These are phyloP conservation scores for Pituophis catenifer DNA, from an alignment of 2,113 vertebrate genomes.

Conservation along the genomic window DNA sequence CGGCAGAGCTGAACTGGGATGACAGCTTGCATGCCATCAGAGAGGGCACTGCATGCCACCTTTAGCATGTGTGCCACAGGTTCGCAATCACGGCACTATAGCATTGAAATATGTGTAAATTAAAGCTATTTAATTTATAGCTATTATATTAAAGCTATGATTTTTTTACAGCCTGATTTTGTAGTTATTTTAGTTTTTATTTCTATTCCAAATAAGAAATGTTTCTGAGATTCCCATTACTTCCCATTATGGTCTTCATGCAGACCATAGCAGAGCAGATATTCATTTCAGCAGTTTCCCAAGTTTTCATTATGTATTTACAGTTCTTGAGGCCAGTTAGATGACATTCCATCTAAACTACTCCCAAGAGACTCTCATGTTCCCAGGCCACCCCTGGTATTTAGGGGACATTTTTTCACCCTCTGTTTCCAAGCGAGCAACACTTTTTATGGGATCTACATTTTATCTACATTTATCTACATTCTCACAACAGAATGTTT, in stretches of 20 bases:
- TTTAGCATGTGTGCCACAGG: no score
- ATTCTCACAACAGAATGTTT: slow-evolving; percentile 30
- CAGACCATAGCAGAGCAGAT: slow-evolving; percentile 21
- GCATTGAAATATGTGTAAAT: slow-evolving; percentile 12
- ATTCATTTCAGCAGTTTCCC: slow-evolving; percentile 46
- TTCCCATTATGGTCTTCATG: slow-evolving; percentile 52
- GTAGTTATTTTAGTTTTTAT: slow-evolving; percentile 55
- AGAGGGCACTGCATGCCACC: no score
- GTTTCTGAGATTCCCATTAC: slow-evolving; percentile 48
- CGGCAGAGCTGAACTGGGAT: no score
- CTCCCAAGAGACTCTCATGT: slow-evolving; percentile 37
- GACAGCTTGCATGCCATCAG: no score
- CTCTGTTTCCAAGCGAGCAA: slow-evolving; percentile 33
- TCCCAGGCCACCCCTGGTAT: slow-evolving; percentile 50
- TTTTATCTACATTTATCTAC: slow-evolving; percentile 23
- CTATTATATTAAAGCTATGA: neutral
- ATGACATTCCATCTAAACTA: slow-evolving; percentile 31
- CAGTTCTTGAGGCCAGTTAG: slow-evolving; percentile 12
- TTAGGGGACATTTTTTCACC: slow-evolving; percentile 46
- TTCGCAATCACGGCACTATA: neutral
- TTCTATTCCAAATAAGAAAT: slow-evolving; percentile 45
- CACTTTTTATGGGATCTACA: slow-evolving; percentile 26
- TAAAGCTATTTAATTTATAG: slow-evolving; percentile 1
- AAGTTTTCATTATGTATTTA: neutral
- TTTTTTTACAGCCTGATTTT: slow-evolving; percentile 39